phyloP scores from a whole-genome alignment of 2,113 vertebrate genomes.

The Pygoscelis antarcticus region DNA sequence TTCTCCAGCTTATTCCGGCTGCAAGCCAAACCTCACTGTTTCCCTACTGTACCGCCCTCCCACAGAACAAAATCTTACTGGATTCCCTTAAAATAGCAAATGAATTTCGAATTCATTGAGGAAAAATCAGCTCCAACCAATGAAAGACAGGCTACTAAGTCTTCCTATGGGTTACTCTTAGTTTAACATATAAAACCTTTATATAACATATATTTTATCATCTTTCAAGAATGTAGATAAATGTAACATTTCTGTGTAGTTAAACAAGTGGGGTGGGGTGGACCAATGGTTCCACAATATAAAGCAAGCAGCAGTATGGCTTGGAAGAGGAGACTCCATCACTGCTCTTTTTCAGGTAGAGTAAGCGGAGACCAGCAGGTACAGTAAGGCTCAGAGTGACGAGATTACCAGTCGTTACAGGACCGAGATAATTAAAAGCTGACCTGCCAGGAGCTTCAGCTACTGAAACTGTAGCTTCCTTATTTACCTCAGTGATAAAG shows the following conservation, averaged over 20 bases:
- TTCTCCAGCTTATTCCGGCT: conserved; percentile 1
- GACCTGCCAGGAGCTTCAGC: neutral
- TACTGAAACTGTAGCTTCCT: neutral
- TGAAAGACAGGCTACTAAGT: neutral
- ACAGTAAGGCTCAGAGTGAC: neutral
- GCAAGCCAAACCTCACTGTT: conserved; percentile 9
- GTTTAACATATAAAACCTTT: neutral
- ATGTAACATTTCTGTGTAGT: neutral
- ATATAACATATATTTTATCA: neutral
- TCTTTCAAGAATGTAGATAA: neutral
- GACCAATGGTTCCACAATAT: neutral
- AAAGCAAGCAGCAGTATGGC: neutral
- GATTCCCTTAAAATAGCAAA: conserved; percentile 27
- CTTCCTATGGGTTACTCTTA: neutral
- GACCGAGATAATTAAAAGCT: neutral
- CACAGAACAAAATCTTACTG: neutral
- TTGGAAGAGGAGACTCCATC: neutral
- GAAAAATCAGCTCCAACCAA: neutral
- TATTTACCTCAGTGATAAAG: neutral
- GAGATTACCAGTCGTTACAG: neutral
- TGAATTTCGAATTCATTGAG: neutral
- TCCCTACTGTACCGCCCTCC: neutral
- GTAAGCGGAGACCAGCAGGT: neutral
- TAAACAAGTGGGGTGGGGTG: neutral
- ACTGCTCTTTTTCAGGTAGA: neutral